These are phyloP conservation scores for Pandemis cinnamomeana DNA, from an alignment of 2,888 invertebrate species.

Conservation along the genomic window DNA sequence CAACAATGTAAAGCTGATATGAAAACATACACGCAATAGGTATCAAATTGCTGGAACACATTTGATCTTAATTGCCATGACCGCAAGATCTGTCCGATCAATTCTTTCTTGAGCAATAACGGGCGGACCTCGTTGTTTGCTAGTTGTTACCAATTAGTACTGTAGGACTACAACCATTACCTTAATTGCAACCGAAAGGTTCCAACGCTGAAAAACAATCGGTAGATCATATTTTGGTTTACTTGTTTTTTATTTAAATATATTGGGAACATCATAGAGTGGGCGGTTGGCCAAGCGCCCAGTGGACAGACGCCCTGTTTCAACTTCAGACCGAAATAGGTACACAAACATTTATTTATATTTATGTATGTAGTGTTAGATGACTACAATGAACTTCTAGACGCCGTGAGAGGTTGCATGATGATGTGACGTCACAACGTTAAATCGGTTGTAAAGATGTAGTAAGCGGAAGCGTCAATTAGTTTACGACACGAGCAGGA, in stretches of 20 bases:
- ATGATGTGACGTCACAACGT: neutral
- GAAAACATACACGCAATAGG: neutral
- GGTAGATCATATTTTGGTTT: constrained; percentile 5
- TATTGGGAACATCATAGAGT: constrained; percentile 44
- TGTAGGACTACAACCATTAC: constrained; percentile 2
- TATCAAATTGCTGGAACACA: constrained; percentile 10
- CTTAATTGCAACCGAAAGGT: neutral
- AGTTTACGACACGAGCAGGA: neutral
- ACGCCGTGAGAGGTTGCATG: constrained; percentile 10
- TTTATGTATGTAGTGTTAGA: constrained; percentile 19
- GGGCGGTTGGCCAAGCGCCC: constrained; percentile 67
- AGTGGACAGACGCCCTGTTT: constrained; percentile 55
- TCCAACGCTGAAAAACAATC: constrained; percentile 16
- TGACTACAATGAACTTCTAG: constrained; percentile 38
- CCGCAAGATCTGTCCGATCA: constrained; percentile 13
- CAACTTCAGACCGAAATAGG: constrained; percentile 57
- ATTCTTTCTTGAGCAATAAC: constrained; percentile 8
- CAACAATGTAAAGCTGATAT: neutral
- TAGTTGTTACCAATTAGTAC: constrained; percentile 14
- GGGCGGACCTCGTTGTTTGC: neutral
- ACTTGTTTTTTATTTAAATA: constrained; percentile 20
- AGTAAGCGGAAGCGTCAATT: neutral
- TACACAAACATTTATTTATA: constrained; percentile 45
- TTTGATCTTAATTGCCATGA: constrained; percentile 3
- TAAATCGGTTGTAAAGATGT: constrained; percentile 7